Conservation (phyloP, 2,113 vertebrate species). For the Neogobius melanostomus region DNA sequence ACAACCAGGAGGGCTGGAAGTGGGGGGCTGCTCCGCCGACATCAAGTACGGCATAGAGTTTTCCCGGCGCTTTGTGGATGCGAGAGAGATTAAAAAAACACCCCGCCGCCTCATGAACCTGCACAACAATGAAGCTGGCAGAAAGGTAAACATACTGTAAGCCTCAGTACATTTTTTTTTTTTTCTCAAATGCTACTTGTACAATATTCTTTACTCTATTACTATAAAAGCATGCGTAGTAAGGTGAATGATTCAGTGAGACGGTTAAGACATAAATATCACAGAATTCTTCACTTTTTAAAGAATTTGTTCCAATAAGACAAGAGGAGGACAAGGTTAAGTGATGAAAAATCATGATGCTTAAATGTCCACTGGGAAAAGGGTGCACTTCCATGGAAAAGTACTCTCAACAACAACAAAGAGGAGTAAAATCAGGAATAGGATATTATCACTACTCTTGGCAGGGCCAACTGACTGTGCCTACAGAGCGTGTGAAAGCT, state of each 20-base stretch:
- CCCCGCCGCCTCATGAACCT: conserved; percentile 97
- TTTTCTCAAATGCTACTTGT: not conserved
- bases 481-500: conserved; percentile 62
- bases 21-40: conserved; percentile 98
- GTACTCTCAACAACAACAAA: conserved; percentile 64
- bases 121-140: conserved; percentile 97
- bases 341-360: conserved; percentile 51
- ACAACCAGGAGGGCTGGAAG: conserved; percentile 99
- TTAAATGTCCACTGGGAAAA: conserved; percentile 65
- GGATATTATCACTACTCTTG: conserved; percentile 74
- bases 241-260: too few species aligned
- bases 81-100: conserved; percentile 97
- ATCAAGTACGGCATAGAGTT: conserved; percentile 99
- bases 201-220: not conserved
- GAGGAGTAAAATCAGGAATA: conserved; percentile 74
- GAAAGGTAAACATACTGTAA: conserved; percentile 84
- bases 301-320: too few species aligned
- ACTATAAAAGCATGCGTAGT: too few species aligned
- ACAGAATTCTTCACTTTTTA: too few species aligned
- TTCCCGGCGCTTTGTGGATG: conserved; percentile 96
- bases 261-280: too few species aligned
- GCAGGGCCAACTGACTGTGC: conserved; percentile 52
- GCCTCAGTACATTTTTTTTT: not conserved
- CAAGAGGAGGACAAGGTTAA: not conserved
- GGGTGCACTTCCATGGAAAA: conserved; percentile 47